Base-by-base conservation (phyloP, 2,113 vertebrate genomes). In the Alces alces region DNA sequence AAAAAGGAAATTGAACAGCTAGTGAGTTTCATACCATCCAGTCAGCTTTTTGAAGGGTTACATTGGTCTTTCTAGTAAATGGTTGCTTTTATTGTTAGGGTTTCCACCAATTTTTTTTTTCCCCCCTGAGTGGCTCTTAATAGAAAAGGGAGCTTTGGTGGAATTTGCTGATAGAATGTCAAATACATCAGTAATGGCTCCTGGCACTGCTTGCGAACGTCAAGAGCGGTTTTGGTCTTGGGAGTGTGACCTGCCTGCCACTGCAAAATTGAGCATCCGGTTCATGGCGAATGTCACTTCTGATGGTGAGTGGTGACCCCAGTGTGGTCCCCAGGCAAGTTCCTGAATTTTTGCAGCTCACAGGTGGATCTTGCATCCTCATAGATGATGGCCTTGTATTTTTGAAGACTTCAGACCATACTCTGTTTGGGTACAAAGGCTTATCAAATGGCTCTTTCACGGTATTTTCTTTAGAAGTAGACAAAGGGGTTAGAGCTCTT, bases 161-260 rank as follows among this genome's bases (percentile, higher is more conserved):
- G 70, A 97, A 98, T 98, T 98, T 98, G 97, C 76, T 98, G 98
- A 98, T 98, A 98, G 93, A 88, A 96, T 97, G 97, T 98, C 97
- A 98, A 97, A 96, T 97, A 91, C 98, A 97, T 97, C 93, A 94
- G 82, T 76, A 97, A 97, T 79, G 91, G 83, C 96, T 98, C 96
- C 97, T 97, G 97, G 96, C 86, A 88, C 61, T 1, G 0, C 80
- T 94, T 82, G 94, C 28, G 30, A 86, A 97, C 16, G 70, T 98
- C 97, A 98, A 96, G 96, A 98, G 98, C 89, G 97, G 91, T 80
- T 98, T 89, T 91, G 96, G 95, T 79, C 97, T 98, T 97, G 57
- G 89, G 97, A 88, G 95, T 98, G 45, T 66, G 76, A 54, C 30
- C 19, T 91, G 12, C 27, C 27, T 96, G 96, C 96, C 97, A 82